phyloP scores from a whole-genome alignment of 2,888 invertebrate species.

The Napeogenes sylphis region DNA sequence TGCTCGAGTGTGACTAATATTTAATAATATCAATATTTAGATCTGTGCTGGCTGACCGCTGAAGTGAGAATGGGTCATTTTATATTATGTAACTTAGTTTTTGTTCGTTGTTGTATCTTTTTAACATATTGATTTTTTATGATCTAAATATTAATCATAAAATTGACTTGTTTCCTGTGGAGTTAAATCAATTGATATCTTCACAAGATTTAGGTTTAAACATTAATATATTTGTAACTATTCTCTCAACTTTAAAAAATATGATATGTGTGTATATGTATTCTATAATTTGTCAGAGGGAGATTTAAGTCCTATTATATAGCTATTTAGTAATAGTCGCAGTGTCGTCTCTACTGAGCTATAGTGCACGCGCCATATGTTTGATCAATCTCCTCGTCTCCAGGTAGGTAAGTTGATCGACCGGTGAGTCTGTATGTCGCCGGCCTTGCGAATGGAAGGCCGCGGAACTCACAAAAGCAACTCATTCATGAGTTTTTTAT shows the following conservation, averaged over 20 bases:
- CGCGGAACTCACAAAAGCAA: slow-evolving; percentile 29
- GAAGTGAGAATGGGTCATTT: neutral
- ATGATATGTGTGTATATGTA: no score
- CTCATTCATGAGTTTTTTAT: slow-evolving; percentile 23
- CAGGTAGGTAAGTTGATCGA: slow-evolving; percentile 37
- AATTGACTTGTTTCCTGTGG: no score
- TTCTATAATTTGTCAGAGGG: no score
- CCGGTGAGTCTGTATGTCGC: slow-evolving; percentile 59
- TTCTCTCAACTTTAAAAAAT: no score
- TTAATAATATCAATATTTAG: neutral
- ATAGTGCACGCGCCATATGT: slow-evolving; percentile 7
- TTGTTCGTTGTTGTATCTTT: no score
- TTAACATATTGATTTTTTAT: no score
- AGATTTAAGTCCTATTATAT: neutral
- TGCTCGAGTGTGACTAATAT: neutral
- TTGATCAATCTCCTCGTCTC: slow-evolving; percentile 29
- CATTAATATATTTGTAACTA: no score
- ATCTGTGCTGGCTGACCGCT: neutral
- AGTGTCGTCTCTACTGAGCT: neutral
- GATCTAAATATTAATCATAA: no score
- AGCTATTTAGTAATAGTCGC: slow-evolving; percentile 20
- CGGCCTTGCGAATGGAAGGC: slow-evolving; percentile 66
- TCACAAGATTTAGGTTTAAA: no score
- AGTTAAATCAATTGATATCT: no score
- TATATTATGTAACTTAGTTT: no score